Evolutionary conservation across 1,140 invertebrate species (phyloP), one percentile per base, ranked within the genome.

Genomic region (Hycleus phaleratus): DNA sequence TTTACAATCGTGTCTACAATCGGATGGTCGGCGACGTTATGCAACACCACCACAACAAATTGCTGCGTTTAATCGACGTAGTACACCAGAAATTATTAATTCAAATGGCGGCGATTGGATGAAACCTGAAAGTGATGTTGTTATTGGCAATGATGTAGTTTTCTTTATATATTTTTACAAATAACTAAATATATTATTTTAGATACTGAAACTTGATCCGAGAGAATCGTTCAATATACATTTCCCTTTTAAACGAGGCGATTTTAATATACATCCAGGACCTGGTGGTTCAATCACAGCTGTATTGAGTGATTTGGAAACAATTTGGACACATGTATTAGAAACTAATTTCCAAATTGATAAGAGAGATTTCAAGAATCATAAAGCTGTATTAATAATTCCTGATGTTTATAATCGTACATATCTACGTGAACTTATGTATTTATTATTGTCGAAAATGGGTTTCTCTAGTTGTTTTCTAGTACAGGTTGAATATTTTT

Each of bases 381-480:
- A 93, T 72, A 83, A 87, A 72, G 93, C 86, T 46, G 89, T 97
- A 1, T 76, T 97, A 2, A 80, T 97, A 46, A 85, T 97, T 65
- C 90, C 93, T 38, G 93, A 95, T 78, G 87, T 95, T 65, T 97
- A 94, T 73, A 89, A 90, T 63, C 81, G 93, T 54, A 85, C 83
- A 10, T 88, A 95, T 77, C 77, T 97, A 24, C 91, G 91, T 69
- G 89, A 92, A 76, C 72, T 95, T 38, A 89, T 87, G 64, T 87
- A 85, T 7, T 70, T 98, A 18, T 74, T 97, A 55, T 71, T 97
- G 3, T 83, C 81, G 63, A 85, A 85, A 51, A 82, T 98, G 56
- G 90, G 91, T 25, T 97, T 98, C 76, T 86, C 85, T 32, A 85
- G 87, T n/a, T 94, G 89, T 72, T 93, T 97, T 73, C 76, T 97